Evolutionary conservation across 2,797 vertebrate species (phyloP).

Genomic region (Amphiprion clarkii): DNA sequence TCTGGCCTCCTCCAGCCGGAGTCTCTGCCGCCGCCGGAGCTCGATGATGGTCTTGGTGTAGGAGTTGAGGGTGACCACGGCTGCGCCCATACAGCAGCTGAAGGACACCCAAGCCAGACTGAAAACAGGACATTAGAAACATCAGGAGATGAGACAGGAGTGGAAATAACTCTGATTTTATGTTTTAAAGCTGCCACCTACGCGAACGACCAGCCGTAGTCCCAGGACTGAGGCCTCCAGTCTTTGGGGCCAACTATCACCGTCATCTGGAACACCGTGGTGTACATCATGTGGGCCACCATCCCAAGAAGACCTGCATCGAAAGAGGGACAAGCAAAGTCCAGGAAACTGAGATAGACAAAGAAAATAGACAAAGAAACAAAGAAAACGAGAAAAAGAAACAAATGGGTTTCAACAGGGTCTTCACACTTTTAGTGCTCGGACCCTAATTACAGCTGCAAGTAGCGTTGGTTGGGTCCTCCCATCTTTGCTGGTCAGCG

Average conservation of each 20-base stretch:
- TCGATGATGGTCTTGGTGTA: slow-evolving; percentile 92
- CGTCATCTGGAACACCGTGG: slow-evolving; percentile 89
- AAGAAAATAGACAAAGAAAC: too few species aligned
- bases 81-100: slow-evolving; percentile 90
- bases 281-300: slow-evolving; percentile 91
- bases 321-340: neutral
- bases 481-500: too few species aligned
- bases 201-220: slow-evolving; percentile 86
- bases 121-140: slow-evolving; percentile 5
- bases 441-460: too few species aligned
- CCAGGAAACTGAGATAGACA: neutral
- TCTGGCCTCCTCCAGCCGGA: slow-evolving; percentile 80
- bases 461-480: too few species aligned
- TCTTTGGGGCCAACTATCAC: slow-evolving; percentile 90
- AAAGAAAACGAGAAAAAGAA: neutral
- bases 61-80: slow-evolving; percentile 90
- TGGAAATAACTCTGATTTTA: neutral
- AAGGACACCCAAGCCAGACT: slow-evolving; percentile 92
- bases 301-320: slow-evolving; percentile 86
- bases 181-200: slow-evolving; percentile 55
- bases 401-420: neutral
- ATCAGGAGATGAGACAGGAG: neutral
- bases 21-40: slow-evolving; percentile 82
- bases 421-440: neutral
- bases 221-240: slow-evolving; percentile 88